Evolutionary conservation across 1,140 invertebrate genomes (phyloP), one percentile per base, ranked within the genome.

Genomic region (Aethina tumida): DNA sequence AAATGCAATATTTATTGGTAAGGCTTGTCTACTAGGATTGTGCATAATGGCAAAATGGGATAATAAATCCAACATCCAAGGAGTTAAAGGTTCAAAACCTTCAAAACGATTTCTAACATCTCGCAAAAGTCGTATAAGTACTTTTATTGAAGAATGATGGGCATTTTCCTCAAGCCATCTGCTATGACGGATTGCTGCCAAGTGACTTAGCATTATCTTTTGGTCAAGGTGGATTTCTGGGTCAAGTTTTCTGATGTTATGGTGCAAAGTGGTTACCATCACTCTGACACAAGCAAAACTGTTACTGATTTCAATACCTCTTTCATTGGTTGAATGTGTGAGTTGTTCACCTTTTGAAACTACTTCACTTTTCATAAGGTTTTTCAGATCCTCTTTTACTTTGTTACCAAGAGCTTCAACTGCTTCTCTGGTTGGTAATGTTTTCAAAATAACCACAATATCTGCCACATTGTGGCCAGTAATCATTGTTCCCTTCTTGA

Each of bases 101-200:
- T 90, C 76, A 65, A 93, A 96, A 35, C 94, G 73, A 27, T 75
- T 79, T 49, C 84, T 77, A 43, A 99, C 70, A 66, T 98, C 94
- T 49, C 90, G 77, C 1, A 98, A 65, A 12, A 98, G 70, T 8
- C 95, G 74, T 47, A 98, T 95, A 0, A 99, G 64, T 8, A 94
- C 87, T 71, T 97, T 97, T 31, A 98, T 93, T 18, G 90, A 91
- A 3, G 94, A 95, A 64, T 97, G 92, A 60, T 91, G 91, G 4
- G 91, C 93, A 64, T 96, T 96, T 67, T 98, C 94, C 61, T 99
- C 95, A 64, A 98, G 97, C 94, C 95, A 98, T 3, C 92, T 77
- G 20, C 87, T 86, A 63, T 98, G 94, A 38, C 93, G 69, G 27
- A 98, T 94, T 1, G 92, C 91, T 2, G 90, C 87, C 47, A 97